Base-by-base conservation (phyloP, 1,140 invertebrate genomes). In the Papilio helenus region DNA sequence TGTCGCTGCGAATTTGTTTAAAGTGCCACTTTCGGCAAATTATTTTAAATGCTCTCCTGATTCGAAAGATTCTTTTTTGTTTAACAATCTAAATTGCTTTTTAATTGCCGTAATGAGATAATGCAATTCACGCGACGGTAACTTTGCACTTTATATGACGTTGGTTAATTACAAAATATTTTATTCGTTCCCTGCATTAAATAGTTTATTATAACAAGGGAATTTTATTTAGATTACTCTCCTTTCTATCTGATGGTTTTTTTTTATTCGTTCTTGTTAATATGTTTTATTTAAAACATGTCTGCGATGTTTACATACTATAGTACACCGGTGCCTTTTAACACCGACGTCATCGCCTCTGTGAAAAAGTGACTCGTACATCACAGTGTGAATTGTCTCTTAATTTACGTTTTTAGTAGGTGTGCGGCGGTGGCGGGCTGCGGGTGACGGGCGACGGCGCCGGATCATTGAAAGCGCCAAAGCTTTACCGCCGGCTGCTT, bases 391-490 rank as follows among this genome's bases (percentile, higher is more conserved):
- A 87, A 91, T 92, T 92, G 89, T 92, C 87, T 87, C 87, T 92
- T 89, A 92, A 92, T 91, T 90, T 90, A 87, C 87, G 85, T 83
- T 87, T 87, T 84, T 83, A 83, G 82, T 84, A 81, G 82, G 84
- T 86, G 80, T 79, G 85, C 61, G 81, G 82, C 83, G 84, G 79
- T 85, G 84, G 85, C 9, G 44, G 9, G 44, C 44, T 12, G 44
- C 44, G 44, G 44, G 44, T 12, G 10, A 83, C 83, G 80, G 61
- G 61, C 61, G 26, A 29, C 86, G 83, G 85, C 86, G 90, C 86
- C 89, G 87, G 87, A 91, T 92, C 89, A 91, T 90, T 91, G 89
- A 89, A 87, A 84, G 83, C 86, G 84, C 86, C 85, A 92, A 91
- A 90, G 92, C 90, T 92, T 92, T 92, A 86, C 88, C 83, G 80